Evolutionary conservation across 2,797 vertebrate species (phyloP), one percentile per base, ranked within the genome.

Genomic region (Cirrhinus molitorella): DNA sequence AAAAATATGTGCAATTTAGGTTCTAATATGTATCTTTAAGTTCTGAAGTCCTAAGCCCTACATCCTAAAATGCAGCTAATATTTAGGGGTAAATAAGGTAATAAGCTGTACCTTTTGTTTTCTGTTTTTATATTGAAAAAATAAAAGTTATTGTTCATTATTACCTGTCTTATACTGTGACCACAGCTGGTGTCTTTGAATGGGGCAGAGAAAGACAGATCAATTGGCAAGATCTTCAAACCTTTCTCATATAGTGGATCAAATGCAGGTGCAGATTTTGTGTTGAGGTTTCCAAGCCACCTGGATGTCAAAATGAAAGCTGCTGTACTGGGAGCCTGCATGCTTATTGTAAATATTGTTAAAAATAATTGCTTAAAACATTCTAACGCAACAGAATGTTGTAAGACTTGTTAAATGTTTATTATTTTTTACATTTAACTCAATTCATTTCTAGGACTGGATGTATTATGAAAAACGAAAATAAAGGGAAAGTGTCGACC

Each of bases 241-340:
- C 43, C 43, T 5, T 28, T 25, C 12, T 16, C 7, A 5, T 19
- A 14, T 7, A 9, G 43, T 25, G 43, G 14, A 28, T 16, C 68
- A 71, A 49, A 49, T 71, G 40, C 67, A 25, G 23, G 17, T 71
- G 40, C 67, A 25, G 23, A 47, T 49, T 71, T 49, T 47, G 68
- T 47, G 23, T 8, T 71, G 11, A 28, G 34, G 4, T 71, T 71
- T 71, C 43, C 68, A 71, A 28, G 68, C 3, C 49, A 4, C 43
- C 4, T 71, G 68, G 43, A 71, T 5, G 14, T 49, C 43, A 71
- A 71, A 71, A 47, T 71, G 68, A 71, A 71, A 71, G 68, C 68
- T 17, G 28, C 23, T 17, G 1, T 28, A 17, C 4, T 71, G 43
- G 68, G 68, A 9, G 68, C 68, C 43, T 49, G 68, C 43, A 71